A percentile compares a stretch with the other conserved stretches of the same genome.
These are phyloP conservation scores for Bilobella aurantiaca DNA, from an alignment of 1,140 invertebrate species.

Conservation along the genomic window DNA sequence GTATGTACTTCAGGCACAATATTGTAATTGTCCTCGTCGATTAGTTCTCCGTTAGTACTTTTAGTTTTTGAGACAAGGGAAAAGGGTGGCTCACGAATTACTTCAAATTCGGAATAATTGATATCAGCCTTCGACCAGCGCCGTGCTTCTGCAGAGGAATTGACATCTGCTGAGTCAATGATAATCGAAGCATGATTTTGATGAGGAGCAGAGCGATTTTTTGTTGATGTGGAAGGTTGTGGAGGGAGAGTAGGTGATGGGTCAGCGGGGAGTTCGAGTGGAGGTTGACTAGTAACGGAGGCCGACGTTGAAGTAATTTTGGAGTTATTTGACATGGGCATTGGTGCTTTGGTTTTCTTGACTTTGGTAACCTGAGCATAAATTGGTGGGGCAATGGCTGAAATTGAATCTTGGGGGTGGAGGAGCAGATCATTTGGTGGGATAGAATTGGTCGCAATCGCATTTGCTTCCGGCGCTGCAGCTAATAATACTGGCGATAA, in stretches of 20 bases:
- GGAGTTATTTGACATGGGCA: slow-evolving; percentile 14
- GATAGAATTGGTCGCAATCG: background rate
- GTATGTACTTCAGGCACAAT: slow-evolving; percentile 23
- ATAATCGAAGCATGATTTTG: slow-evolving; percentile 9
- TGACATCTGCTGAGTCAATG: background rate
- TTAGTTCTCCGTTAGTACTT: background rate
- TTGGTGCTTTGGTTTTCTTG: slow-evolving; percentile 29
- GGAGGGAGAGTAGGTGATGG: slow-evolving; percentile 9
- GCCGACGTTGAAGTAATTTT: background rate
- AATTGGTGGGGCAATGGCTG: slow-evolving; percentile 14
- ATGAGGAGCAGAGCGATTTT: slow-evolving; percentile 20
- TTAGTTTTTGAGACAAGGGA: background rate
- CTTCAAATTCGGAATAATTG: slow-evolving; percentile 33
- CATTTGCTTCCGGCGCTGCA: background rate
- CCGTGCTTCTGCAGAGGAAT: slow-evolving; percentile 21
- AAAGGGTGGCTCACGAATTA: slow-evolving; percentile 26
- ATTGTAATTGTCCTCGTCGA: slow-evolving; percentile 35
- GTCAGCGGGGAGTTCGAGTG: background rate
- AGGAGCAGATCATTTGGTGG: background rate
- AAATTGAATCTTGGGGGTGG: background rate
- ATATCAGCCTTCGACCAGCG: slow-evolving; percentile 35
- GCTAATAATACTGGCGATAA: slow-evolving; percentile 19
- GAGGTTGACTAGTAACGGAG: background rate
- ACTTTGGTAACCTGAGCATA: slow-evolving; percentile 33
- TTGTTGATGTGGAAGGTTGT: slow-evolving; percentile 2